Base-by-base conservation (phyloP, 2,113 vertebrate species). In the Cairina moschata region DNA sequence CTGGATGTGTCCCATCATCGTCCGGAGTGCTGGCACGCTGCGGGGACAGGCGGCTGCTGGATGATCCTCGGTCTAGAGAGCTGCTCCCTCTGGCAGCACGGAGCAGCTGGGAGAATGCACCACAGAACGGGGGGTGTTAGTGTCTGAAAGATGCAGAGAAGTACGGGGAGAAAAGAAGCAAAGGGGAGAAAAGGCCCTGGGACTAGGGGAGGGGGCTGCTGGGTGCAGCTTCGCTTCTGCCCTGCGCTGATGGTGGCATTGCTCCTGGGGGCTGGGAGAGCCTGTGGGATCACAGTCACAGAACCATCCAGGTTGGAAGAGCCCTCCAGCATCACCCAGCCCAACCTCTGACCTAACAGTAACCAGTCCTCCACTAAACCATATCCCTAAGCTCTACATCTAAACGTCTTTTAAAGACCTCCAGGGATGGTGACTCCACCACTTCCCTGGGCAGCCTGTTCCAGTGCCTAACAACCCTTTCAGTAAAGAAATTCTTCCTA, bases 61-160 rank as follows among this genome's bases (percentile, higher is more conserved):
- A n/a, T 8, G 1, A 3, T 60, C 59, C n/a, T 34, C 1, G 4
- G 32, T 7, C 18, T 9, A 22, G 28, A 66, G 2, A 7, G 26
- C 62, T 5, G 71, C 79, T 73, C 72, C 0, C 0, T 3, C 15
- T 2, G 5, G 52, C 0, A 1, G 34, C 81, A 8, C 13, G 0
- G 0, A 7, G 10, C 17, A 2, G 75, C 1, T 2, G 40, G 38
- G 8, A 17, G 62, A 5, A 17, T 2, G 1, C 1, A 0, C 8
- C 13, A 28, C 54, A 8, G 67, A 8, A 2, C 3, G 2, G 11
- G 29, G 32, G 62, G 17, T 40, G 54, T 17, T 22, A 7, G 32
- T 29, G 48, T 25, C 52, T 5, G 52, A 6, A 36, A 62, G 40
- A 12, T 44, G 81, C 0, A 1, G n/a, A 10, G 31, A 6, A 12